Base-by-base conservation (phyloP, 2,113 vertebrate species). In the Sorex araneus region DNA sequence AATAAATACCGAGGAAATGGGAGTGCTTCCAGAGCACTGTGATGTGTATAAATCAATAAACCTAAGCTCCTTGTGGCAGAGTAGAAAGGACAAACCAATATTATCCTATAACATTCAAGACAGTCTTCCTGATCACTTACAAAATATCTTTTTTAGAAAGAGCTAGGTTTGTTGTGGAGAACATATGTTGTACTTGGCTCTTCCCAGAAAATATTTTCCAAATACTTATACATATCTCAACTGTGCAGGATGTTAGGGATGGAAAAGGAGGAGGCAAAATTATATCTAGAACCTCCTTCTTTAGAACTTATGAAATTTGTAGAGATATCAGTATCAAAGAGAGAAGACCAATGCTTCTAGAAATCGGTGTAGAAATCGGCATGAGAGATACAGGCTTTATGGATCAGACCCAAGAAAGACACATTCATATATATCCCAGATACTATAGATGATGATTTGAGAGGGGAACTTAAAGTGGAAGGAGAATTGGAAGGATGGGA, bases 111-210 rank as follows among this genome's bases (percentile, higher is more conserved):
- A n/a, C 25, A 19, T 40, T 89, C 66, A 50, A 80, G 45, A 57
- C 13, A 10, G 15, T 34, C 67, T 32, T 30, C 11, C 73, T 74
- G 40, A 28, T 86, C 15, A 57, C 34, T 54, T 1, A 12, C 6
- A 54, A 77, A 40, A 32, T 25, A 36, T 66, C n/a, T 64, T 71
- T 66, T 66, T 66, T 64, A 54, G 64, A 71, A 50, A 93, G 25
- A 77, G 9, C 23, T 66, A 36, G 47, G 12, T 90, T 75, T 27
- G 12, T 81, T 70, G 75, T 76, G 34, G 94, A 91, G 43, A 50
- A 2, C 21, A 3, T 28, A 23, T 77, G 11, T 66, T 75, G 28
- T 18, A 34, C 47, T 92, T 91, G 75, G 40, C 78, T 82, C 34
- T 63, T 7, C 67, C 43, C 47, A 85, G 1, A 63, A 90, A 80